These are phyloP conservation scores for Poeciliopsis prolifica DNA, from an alignment of 2,113 vertebrate species.

Conservation along the genomic window DNA sequence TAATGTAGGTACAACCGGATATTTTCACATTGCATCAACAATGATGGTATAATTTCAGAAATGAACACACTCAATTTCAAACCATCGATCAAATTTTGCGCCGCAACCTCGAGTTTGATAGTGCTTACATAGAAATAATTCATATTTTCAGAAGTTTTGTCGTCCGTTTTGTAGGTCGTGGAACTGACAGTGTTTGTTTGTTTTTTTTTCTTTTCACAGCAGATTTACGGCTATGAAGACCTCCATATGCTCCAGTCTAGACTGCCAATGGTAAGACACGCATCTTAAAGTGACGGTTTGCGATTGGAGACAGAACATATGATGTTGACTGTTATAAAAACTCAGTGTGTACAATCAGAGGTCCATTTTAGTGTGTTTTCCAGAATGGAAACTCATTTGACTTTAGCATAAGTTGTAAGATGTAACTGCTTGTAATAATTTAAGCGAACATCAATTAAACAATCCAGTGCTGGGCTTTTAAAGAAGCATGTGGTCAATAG, in stretches of 20 bases:
- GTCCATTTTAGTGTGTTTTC: not conserved
- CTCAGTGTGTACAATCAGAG: not conserved
- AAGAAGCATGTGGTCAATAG: not conserved
- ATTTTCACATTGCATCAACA: too few species aligned
- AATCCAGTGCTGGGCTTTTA: not conserved
- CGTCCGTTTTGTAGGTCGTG: not conserved
- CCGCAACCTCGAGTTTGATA: not conserved
- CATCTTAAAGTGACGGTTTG: not conserved
- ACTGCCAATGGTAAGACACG: slow-evolving; percentile 89
- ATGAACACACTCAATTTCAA: too few species aligned
- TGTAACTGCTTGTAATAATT: not conserved
- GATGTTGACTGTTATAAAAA: not conserved
- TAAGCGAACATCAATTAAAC: not conserved
- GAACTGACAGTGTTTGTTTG: not conserved
- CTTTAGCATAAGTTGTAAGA: not conserved
- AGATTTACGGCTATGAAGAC: slow-evolving; percentile 98
- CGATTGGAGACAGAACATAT: not conserved
- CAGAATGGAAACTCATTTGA: not conserved
- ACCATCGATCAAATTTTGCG: not conserved
- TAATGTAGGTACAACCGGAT: too few species aligned
- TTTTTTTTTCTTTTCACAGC: slow-evolving; percentile 64
- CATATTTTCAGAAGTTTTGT: not conserved
- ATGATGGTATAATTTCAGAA: too few species aligned
- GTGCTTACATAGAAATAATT: not conserved
- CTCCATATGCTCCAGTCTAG: slow-evolving; percentile 97